Conservation (phyloP, 2,797 vertebrate genomes). For the Coracias cyanogaster region DNA sequence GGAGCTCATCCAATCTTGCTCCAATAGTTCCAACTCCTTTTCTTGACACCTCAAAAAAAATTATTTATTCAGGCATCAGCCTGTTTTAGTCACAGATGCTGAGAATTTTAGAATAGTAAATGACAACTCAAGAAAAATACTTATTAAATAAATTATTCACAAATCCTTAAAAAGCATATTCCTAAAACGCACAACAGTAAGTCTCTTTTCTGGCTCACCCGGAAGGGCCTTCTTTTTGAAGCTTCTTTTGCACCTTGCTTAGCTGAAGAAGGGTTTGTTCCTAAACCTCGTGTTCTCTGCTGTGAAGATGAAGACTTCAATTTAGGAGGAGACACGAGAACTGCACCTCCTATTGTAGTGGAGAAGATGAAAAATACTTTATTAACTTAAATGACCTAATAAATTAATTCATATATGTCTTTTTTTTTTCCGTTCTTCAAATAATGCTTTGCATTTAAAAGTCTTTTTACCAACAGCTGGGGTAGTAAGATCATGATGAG, state of each 20-base stretch:
- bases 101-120: neutral
- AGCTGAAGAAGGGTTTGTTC: conserved; percentile 42
- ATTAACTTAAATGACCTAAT: neutral
- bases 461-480: conserved; percentile 82
- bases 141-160: neutral
- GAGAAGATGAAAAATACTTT: neutral
- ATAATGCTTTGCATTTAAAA: neutral
- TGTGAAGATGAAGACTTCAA: conserved; percentile 63
- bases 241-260: conserved; percentile 54
- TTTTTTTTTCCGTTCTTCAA: neutral
- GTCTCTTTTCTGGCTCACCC: conserved; percentile 53
- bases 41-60: neutral
- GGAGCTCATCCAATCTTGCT: neutral
- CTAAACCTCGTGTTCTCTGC: conserved; percentile 61
- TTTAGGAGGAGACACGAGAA: conserved; percentile 82
- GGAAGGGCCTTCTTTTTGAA: conserved; percentile 38
- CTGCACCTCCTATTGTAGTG: conserved; percentile 79
- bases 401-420: neutral
- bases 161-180: neutral
- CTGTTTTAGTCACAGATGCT: neutral
- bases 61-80: neutral
- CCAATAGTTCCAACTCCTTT: neutral
- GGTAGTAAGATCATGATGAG: conserved; percentile 83
- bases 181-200: neutral
- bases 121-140: neutral